Percentiles rank a stretch among this genome's conserved stretches.
Conservation (phyloP, 1,140 invertebrate genomes). For the Papilio aristodemus region DNA sequence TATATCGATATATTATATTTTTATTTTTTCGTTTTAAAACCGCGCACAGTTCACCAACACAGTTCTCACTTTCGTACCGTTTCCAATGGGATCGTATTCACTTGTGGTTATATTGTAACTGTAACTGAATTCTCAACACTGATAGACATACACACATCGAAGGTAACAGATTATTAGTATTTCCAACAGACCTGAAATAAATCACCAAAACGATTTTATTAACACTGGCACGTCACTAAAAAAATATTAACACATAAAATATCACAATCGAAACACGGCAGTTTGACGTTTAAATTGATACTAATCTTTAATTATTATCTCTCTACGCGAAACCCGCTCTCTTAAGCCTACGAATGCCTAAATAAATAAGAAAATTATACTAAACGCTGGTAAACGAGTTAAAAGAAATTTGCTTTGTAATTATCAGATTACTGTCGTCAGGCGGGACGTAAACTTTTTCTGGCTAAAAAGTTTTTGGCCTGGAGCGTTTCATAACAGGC, state of each 20-base stretch:
- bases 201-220: constrained; percentile 47
- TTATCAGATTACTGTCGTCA: constrained; percentile 62
- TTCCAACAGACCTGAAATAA: constrained; percentile 65
- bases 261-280: constrained; percentile 41
- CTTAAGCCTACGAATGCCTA: constrained; percentile 2
- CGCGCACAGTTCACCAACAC: constrained; percentile 55
- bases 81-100: constrained; percentile 62
- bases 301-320: constrained; percentile 20
- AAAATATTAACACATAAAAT: constrained; percentile 45
- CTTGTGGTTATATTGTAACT: constrained; percentile 71
- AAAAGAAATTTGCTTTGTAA: constrained; percentile 62
- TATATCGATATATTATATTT: constrained; percentile 46
- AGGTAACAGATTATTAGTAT: constrained; percentile 65
- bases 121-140: constrained; percentile 61
- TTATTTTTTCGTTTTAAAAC: constrained; percentile 46
- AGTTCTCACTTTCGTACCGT: constrained; percentile 66
- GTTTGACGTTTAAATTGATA: constrained; percentile 18
- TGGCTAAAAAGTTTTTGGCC: constrained; percentile 52
- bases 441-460: constrained; percentile 55
- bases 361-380: constrained; percentile 7
- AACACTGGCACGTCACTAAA: constrained; percentile 47
- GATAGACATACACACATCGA: constrained; percentile 60
- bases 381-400: constrained; percentile 37
- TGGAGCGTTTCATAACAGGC: constrained; percentile 53
- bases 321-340: constrained; percentile 10